Evolutionary conservation across 1,140 invertebrate species (phyloP).

Genomic region (Linepithema humile): DNA sequence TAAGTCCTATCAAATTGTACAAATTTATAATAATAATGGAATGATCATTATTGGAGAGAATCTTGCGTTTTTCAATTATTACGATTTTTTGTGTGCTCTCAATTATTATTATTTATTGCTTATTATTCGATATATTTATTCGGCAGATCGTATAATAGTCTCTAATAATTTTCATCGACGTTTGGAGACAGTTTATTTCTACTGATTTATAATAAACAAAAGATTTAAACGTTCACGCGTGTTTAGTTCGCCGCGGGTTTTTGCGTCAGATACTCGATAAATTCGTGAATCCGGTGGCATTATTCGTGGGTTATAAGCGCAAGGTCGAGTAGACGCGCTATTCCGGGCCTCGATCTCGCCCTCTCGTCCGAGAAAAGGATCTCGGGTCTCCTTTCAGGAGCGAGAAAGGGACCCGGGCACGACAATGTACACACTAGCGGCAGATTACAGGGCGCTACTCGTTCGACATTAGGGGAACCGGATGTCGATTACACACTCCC

Average conservation of each 20-base stretch:
- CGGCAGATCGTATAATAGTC: not conserved
- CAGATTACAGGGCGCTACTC: constrained; percentile 75
- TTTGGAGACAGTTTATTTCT: not conserved
- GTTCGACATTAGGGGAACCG: constrained; percentile 74
- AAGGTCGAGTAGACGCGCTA: constrained; percentile 46
- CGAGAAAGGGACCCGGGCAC: constrained; percentile 57
- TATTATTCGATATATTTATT: not conserved
- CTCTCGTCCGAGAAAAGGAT: constrained; percentile 41
- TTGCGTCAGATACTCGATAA: constrained; percentile 26
- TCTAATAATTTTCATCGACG: not conserved
- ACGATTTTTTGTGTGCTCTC: too few species aligned
- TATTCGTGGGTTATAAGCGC: constrained; percentile 38
- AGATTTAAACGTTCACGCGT: not conserved
- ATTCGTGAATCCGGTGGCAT: constrained; percentile 49
- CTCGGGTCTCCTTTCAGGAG: constrained; percentile 60
- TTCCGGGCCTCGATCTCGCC: constrained; percentile 33
- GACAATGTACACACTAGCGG: constrained; percentile 70
- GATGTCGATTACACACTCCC: constrained; percentile 77
- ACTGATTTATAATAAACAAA: not conserved
- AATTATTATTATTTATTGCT: not conserved
- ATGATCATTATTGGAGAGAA: not conserved
- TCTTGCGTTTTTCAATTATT: too few species aligned
- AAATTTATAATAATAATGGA: not conserved
- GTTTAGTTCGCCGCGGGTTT: not conserved
- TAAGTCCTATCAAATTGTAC: constrained; percentile 78